Evolutionary conservation across 1,140 invertebrate genomes (phyloP), one percentile per base, ranked within the genome.

Genomic region (Cotesia vestalis): DNA sequence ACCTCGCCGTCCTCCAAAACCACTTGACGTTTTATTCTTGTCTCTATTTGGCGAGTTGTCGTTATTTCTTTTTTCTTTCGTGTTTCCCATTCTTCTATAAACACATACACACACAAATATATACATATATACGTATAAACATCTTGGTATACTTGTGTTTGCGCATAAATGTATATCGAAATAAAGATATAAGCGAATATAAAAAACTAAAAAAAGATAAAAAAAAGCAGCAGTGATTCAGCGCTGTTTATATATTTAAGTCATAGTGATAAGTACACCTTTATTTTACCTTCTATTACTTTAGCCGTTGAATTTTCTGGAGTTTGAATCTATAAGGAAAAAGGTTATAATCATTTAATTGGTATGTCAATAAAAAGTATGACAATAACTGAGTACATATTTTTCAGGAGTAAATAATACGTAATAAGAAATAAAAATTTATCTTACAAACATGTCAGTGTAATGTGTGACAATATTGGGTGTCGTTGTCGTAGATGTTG

Each of bases 1-100:
- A 97, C 93, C 79, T 94, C 92, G 46, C 95, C 95, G 88, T 96
- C 95, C 88, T 96, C 94, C 60, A 96, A 86, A 57, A 96, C 90
- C 27, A 96, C 90, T 82, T 96, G 94, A n/a, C 95, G 88, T 81
- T 96, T 95, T 1, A 96, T 94, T 72, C 94, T 87, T 6, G 94
- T 96, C 79, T 95, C 94, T 73, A 96, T 96, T 84, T 96, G 94
- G 72, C 94, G 90, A 55, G 93, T 95, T 61, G 94, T 96, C 61
- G 93, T 94, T 80, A 95, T 90, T 86, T 96, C 94, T 74, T 92
- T 93, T 83, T 93, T 94, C 85, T 94, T 94, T 80, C 93, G 92
- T 70, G 93, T 95, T 78, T 95, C 91, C 93, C 94, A 95, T 93
- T 96, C 94, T 87, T 96, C 94, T 96, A 89, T 52, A 76, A 77